Base-by-base conservation (phyloP, 2,888 invertebrate species). In the Melinopterus prodromus region DNA sequence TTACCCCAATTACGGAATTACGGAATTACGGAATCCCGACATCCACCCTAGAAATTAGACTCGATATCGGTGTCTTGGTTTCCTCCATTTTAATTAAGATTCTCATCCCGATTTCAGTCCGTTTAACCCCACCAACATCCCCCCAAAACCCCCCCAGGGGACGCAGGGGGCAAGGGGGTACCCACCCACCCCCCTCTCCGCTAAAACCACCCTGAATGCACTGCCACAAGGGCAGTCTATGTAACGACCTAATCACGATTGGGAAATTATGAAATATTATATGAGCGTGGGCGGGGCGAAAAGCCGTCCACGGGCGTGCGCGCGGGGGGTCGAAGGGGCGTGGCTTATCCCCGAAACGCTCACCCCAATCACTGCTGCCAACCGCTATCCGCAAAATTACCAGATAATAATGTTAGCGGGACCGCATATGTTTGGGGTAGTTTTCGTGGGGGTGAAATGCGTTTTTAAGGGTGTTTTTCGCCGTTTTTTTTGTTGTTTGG, bases 291-390 rank as follows among this genome's bases (percentile, higher is more conserved):
- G 79, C 77, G 84, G 85, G 86, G 85, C 86, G 86, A 86, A 86
- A 84, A 83, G 84, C 83, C 84, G 84, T 81, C 77, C 80, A 78
- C 80, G 72, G 75, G 79, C 77, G 77, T 77, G 78, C 82, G 79
- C 82, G 83, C 82, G 84, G 80, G 70, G 69, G 75, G 36, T 16
- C n/a, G 70, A 75, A 78, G 80, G 81, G 83, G 86, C 83, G 83
- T 82, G 83, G 69, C 82, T 82, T 79, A 83, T 76, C 82, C 71
- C 82, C 85, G 85, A 84, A 85, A 81, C 79, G 81, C 84, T 77
- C 83, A 85, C 86, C 85, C 87, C 87, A 87, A 87, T 86, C 86
- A 85, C 84, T 86, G 86, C 83, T 81, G 84, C 85, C 84, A 86
- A 85, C 86, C 86, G 74, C 69, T 85, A 85, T 85, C 85, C 86